Evolutionary conservation across 2,797 vertebrate species (phyloP).

Genomic region (Coregonus suidteri): DNA sequence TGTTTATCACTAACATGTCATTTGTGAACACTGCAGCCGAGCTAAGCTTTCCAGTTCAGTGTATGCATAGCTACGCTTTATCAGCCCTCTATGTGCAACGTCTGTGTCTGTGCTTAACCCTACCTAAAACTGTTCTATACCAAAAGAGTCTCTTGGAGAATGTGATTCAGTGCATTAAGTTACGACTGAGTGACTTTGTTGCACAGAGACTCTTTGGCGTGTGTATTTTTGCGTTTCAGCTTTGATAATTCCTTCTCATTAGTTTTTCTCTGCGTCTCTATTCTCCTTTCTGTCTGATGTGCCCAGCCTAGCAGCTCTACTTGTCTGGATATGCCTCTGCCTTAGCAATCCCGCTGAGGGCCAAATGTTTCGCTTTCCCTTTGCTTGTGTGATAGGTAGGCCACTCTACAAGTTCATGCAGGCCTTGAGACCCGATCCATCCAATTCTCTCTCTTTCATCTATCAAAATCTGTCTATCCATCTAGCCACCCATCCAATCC

Average conservation of each 20-base stretch:
- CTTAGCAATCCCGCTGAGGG: slow-evolving; percentile 38
- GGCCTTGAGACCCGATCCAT: slow-evolving; percentile 59
- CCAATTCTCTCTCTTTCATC: slow-evolving; percentile 53
- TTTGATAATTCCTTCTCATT: slow-evolving; percentile 6
- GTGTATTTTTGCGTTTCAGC: background rate
- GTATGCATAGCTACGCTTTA: slow-evolving; percentile 1
- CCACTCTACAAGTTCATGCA: slow-evolving; percentile 67
- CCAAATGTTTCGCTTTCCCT: slow-evolving; percentile 20
- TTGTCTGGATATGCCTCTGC: slow-evolving; percentile 60
- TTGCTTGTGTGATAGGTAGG: slow-evolving; percentile 40
- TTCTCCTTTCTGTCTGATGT: background rate
- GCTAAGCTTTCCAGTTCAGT: slow-evolving; percentile 39
- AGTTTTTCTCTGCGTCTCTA: background rate
- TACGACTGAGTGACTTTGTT: background rate
- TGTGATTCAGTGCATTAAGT: background rate
- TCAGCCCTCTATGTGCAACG: slow-evolving; percentile 2
- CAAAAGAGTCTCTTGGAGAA: background rate
- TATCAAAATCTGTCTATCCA: slow-evolving; percentile 57
- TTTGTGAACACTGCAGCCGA: slow-evolving; percentile 43
- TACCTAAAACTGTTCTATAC: background rate
- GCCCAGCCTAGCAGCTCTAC: slow-evolving; percentile 31
- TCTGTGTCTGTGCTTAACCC: background rate
- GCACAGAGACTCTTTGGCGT: background rate
- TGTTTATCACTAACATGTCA: slow-evolving; percentile 59
- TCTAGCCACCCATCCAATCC: slow-evolving; percentile 35